Percentiles rank a stretch among this genome's conserved stretches.
Evolutionary conservation across 2,113 vertebrate species (phyloP).

Genomic region (Melospiza georgiana): DNA sequence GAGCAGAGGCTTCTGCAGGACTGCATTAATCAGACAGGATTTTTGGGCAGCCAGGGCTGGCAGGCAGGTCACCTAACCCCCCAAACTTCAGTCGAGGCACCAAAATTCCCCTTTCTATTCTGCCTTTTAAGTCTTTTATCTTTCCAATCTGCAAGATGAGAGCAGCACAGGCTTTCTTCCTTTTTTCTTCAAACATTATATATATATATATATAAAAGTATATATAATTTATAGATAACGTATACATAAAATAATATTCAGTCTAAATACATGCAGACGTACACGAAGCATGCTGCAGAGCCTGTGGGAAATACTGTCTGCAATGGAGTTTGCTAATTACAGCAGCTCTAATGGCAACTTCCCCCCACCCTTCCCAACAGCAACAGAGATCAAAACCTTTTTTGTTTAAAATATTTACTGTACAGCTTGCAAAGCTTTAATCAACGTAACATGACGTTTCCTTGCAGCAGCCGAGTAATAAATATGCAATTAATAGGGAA

Average conservation of each 20-base stretch:
- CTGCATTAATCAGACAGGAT: background rate
- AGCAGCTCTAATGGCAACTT: constrained; percentile 54
- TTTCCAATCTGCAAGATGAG: background rate
- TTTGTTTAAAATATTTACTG: constrained; percentile 70
- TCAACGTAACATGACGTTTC: constrained; percentile 59
- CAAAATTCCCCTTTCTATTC: background rate
- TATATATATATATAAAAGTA: background rate
- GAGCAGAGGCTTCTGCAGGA: background rate
- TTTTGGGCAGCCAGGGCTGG: background rate
- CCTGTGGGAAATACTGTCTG: constrained; percentile 58
- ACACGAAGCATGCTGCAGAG: constrained; percentile 21
- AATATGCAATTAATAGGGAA: constrained; percentile 63
- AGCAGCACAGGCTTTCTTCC: background rate
- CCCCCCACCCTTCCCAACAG: constrained; percentile 51
- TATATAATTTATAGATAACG: constrained; percentile 26
- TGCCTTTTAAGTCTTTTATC: background rate
- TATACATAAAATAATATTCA: constrained; percentile 40
- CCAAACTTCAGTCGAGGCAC: background rate
- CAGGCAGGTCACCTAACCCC: background rate
- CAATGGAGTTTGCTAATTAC: constrained; percentile 61
- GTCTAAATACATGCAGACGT: constrained; percentile 30
- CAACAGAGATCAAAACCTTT: constrained; percentile 70
- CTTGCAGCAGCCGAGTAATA: constrained; percentile 56
- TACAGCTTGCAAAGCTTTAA: constrained; percentile 56
- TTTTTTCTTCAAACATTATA: background rate